Conservation (phyloP, 1,140 invertebrate genomes). For the roundworm (Caenorhabditis elegans) region DNA sequence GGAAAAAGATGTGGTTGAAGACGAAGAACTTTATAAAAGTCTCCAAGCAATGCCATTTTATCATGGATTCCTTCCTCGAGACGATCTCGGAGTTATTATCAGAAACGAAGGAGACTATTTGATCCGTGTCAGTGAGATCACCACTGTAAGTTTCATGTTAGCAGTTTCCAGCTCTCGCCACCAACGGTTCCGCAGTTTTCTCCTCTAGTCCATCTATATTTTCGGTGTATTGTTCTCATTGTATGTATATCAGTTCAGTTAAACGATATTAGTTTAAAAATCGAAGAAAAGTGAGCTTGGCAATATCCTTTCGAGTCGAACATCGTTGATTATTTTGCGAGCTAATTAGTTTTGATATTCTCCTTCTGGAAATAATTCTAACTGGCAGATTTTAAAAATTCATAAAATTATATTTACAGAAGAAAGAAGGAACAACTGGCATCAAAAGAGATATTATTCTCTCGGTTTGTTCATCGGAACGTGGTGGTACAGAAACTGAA, state of each 20-base stretch:
- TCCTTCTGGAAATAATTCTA: no score
- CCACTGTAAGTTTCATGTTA: not conserved
- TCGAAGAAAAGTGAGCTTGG: no score
- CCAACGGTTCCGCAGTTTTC: no score
- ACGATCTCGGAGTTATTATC: conserved; percentile 35
- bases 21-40: not conserved
- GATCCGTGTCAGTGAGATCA: conserved; percentile 29
- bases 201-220: no score
- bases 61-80: conserved; percentile 41
- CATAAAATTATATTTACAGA: not conserved
- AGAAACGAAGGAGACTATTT: conserved; percentile 40
- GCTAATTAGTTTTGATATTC: no score
- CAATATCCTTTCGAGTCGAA: no score
- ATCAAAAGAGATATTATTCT: not conserved
- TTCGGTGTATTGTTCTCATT: no score
- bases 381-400: not conserved
- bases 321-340: no score
- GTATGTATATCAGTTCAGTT: no score
- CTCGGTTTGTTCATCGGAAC: not conserved
- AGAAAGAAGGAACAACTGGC: not conserved
- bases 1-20: not conserved
- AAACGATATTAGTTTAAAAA: no score
- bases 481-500: not conserved
- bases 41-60: conserved; percentile 24
- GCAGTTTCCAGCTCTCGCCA: no score